Base-by-base conservation (phyloP, 2,888 invertebrate species). In the Anagyrus pseudococci region DNA sequence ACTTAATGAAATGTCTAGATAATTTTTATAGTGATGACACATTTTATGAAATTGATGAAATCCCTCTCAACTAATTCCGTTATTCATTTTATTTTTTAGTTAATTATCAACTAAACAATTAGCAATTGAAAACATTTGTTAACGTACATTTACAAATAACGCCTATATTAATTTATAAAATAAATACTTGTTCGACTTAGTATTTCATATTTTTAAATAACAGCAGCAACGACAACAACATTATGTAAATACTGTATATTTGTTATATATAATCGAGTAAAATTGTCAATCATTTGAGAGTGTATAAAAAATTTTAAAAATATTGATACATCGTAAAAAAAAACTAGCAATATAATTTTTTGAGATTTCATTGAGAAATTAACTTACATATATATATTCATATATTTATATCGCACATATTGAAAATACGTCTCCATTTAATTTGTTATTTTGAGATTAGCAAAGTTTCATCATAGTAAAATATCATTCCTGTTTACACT, bases 391-490 rank as follows among this genome's bases (percentile, higher is more conserved):
- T 25, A 55, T 15, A 26, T 47, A 44, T 44, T 8, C 19, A n/a
- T 50, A 46, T 25, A 55, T 15, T 40, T 47, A 44, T 10, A 13
- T 62, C 48, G 29, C 17, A 25, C 59, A 57, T 64, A 60, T 50
- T 59, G 58, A 69, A 67, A 69, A 69, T 69, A 69, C 46, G 29
- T 62, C 47, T 67, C 52, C 41, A 50, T 63, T 62, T 56, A 55
- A 52, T 52, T 40, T 56, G 43, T 57, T 58, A 29, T 49, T 66
- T 55, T 60, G 64, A 41, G 33, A 61, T 61, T 64, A 67, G 66
- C 67, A 67, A 67, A 64, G 62, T 68, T 52, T 62, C 62, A 58
- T 15, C 48, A 67, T 68, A 68, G 60, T 67, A 68, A 68, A 68
- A 68, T 68, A 68, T 68, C 43, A 25, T 62, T 64, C 62, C 50